phyloP scores from a whole-genome alignment of 2,888 invertebrate species.

The Leucophenga maculata region DNA sequence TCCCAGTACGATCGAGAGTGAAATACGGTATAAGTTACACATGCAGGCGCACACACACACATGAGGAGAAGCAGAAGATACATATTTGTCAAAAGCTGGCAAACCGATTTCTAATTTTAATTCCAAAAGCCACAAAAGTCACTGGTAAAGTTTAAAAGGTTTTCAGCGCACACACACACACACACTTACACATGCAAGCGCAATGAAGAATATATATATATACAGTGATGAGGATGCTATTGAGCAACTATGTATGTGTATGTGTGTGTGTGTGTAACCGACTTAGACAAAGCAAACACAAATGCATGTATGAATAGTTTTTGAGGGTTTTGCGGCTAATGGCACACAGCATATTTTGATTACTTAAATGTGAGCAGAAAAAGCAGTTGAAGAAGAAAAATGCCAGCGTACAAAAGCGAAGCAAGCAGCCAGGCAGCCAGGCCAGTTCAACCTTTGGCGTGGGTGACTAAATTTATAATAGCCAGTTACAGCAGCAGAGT shows the following conservation, averaged over 20 bases:
- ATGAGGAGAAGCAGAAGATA: slow-evolving; percentile 37
- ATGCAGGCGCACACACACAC: slow-evolving; percentile 29
- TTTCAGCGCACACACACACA: slow-evolving; percentile 54
- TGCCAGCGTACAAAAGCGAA: neutral
- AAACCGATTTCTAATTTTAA: slow-evolving; percentile 66
- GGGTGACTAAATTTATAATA: neutral
- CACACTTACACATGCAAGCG: slow-evolving; percentile 32
- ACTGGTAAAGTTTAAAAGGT: slow-evolving; percentile 61
- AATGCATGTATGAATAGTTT: slow-evolving; percentile 54
- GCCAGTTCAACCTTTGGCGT: neutral
- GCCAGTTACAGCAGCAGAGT: too few species aligned
- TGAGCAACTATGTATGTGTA: neutral
- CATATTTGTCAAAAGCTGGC: slow-evolving; percentile 44
- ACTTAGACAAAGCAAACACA: slow-evolving; percentile 33
- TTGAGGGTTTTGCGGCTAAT: slow-evolving; percentile 58
- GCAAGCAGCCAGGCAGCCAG: too few species aligned
- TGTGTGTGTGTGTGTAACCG: slow-evolving; percentile 14
- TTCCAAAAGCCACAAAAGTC: slow-evolving; percentile 63
- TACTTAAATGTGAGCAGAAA: slow-evolving; percentile 59
- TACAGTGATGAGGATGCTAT: slow-evolving; percentile 49
- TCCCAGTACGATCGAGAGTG: slow-evolving; percentile 31
- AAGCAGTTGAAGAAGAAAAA: slow-evolving; percentile 30
- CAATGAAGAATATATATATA: neutral
- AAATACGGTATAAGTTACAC: neutral
- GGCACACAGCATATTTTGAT: slow-evolving; percentile 65